phyloP scores from a whole-genome alignment of 2,888 invertebrate species.

The Notodonta ziczac region DNA sequence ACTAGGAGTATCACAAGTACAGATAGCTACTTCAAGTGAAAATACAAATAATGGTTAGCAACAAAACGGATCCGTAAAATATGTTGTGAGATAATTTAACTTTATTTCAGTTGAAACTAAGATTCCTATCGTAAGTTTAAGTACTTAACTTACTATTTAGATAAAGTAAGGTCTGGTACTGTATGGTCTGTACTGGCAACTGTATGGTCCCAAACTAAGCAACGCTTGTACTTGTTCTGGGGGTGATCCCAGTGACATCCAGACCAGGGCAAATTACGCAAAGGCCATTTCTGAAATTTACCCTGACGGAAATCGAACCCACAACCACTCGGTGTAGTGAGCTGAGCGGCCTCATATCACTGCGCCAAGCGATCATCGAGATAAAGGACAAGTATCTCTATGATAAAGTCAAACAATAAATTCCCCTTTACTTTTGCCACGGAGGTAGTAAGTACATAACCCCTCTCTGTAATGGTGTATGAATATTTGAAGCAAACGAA shows the following conservation, averaged over 20 bases:
- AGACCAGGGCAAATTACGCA: too few species aligned
- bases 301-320: too few species aligned
- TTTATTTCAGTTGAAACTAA: not conserved
- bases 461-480: not conserved
- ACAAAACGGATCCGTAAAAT: slow-evolving; percentile 16
- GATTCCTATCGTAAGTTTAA: not conserved
- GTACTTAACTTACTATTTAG: not conserved
- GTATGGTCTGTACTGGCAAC: too few species aligned
- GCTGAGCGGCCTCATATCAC: too few species aligned
- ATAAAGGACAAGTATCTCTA: not conserved
- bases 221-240: too few species aligned
- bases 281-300: too few species aligned
- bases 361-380: too few species aligned
- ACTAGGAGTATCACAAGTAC: too few species aligned
- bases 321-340: too few species aligned
- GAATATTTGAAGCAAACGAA: slow-evolving; percentile 20
- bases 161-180: too few species aligned
- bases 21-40: not conserved
- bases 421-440: not conserved
- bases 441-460: not conserved
- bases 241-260: too few species aligned
- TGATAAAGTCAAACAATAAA: not conserved
- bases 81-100: slow-evolving; percentile 14
- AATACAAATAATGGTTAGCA: slow-evolving; percentile 16
- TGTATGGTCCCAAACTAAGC: too few species aligned